A percentile compares a stretch with the other conserved stretches of the same genome.
Evolutionary conservation across 64 coral and sea anemone species (phyloP).

Genomic region (Montipora foliosa): DNA sequence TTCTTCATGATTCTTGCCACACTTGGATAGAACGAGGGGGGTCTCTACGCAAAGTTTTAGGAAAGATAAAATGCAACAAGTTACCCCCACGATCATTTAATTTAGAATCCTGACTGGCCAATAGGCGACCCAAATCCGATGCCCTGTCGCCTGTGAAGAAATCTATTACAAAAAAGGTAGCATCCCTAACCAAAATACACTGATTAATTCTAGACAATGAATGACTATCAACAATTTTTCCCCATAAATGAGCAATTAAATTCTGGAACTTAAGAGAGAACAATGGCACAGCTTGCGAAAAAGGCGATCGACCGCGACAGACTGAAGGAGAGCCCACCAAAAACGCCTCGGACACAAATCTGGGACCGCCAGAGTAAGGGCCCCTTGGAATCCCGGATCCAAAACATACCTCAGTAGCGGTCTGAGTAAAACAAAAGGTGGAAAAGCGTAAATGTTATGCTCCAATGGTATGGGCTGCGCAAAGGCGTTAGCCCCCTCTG

Average conservation of each 20-base stretch:
- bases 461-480: neutral
- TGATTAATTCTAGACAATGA: slow-evolving; percentile 1
- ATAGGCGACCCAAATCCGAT: slow-evolving; percentile 56
- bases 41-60: slow-evolving; percentile 27
- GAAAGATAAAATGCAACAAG: slow-evolving; percentile 13
- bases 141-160: slow-evolving; percentile 65
- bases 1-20: too few relatives aligned
- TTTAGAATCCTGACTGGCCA: slow-evolving; percentile 26
- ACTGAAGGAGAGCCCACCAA: slow-evolving; percentile 47
- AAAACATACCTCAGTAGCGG: neutral
- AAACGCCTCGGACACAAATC: slow-evolving; percentile 34
- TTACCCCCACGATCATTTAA: slow-evolving; percentile 48
- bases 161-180: slow-evolving; percentile 32
- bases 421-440: slow-evolving; percentile 40
- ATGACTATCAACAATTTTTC: neutral
- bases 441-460: slow-evolving; percentile 60
- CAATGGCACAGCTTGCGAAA: slow-evolving; percentile 43
- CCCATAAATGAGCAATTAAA: neutral
- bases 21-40: neutral
- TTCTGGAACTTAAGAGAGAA: slow-evolving; percentile 36
- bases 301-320: slow-evolving; percentile 19
- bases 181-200: slow-evolving; percentile 63
- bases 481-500: slow-evolving; percentile 26
- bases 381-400: slow-evolving; percentile 14
- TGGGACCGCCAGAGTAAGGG: slow-evolving; percentile 15